Evolutionary conservation across 2,888 invertebrate species (phyloP), one percentile per base, ranked within the genome.

Genomic region (Lingula anatina): DNA sequence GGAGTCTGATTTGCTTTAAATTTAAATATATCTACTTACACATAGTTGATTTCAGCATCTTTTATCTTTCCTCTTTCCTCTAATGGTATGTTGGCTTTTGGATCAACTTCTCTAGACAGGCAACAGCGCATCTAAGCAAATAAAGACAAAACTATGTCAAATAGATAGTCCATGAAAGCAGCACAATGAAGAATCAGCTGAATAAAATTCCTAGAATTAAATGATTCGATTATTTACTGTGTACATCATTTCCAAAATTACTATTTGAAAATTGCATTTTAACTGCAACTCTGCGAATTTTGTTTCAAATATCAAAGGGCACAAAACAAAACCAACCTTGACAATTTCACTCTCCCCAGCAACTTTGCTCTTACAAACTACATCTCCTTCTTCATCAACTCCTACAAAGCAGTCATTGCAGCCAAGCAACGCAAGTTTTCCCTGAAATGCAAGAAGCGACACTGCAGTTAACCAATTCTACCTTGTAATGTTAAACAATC

Each of bases 11-110:
- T n/a, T 26, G n/a, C 18, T 25, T 2, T 4, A n/a, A 23, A 43
- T 12, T 15, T 4, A 20, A 3, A 5, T 26, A 23, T 12, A 44
- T 7, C 31, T 40, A 84, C 90, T 83, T 83, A 94, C 90, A 97
- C 93, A 83, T 96, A 97, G 76, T 95, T 94, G 23, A 90, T 83
- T 82, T 99, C 99, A 49, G 96, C 87, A 68, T 94, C 88, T 39
- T 83, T 81, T 18, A 95, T 76, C 61, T 87, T 85, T 1, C 92
- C 94, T 70, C 87, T 86, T 68, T 97, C 96, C 71, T 95, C 94
- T 4, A 82, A 83, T 0, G 93, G 91, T 26, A 86, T 76, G 46
- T 85, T 83, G 57, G 85, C 83, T 12, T 78, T 78, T 31, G 65
- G 85, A 62, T 85, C 86, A 43, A 82, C 79, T 3, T 80, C 79